Base-by-base conservation (phyloP, 2,113 vertebrate genomes). In the Dipodomys spectabilis region DNA sequence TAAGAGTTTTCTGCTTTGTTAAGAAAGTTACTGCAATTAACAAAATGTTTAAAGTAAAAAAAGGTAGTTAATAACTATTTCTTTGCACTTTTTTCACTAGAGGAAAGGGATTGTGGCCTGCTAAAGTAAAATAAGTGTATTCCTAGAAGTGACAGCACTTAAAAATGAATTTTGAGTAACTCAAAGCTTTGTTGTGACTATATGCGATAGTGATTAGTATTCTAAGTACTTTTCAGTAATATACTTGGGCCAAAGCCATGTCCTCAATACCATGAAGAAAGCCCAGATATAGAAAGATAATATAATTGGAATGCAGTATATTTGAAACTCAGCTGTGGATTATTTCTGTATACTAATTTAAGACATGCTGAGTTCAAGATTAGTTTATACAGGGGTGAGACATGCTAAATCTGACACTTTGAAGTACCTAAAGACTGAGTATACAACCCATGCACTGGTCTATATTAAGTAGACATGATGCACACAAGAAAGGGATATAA, bases 221-320 rank as follows among this genome's bases (percentile, higher is more conserved):
- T 75, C 60, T 80, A 64, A 45, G 13, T 30, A 69, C 27, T 22
- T 81, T 77, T 81, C 49, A 88, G 49, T 10, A 80, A 84, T 64
- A 81, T 80, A 71, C 27, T 45, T 85, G 27, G n/a, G 30, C 22
- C 22, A 65, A 71, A 84, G 18, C 19, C 30, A 77, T 15, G 22
- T 75, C 30, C 32, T 91, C 87, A 77, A 35, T 77, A 60, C 27
- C 75, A 2, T 77, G 23, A 71, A 94, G 44, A 65, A 78, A 91
- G 25, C 7, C n/a, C 64, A 67, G 57, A 25, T 77, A 65, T 71
- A 39, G 53, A 10, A 78, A 5, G 28, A 53, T 62, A 53, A 62
- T 79, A 71, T 53, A 44, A 93, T 57, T 72, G 27, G 71, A 91
- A 20, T 7, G 62, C 30, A 28, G 8, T 68, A 39, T 80, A 27